Conservation (phyloP, 2,797 vertebrate species). For the Hirundo rustica region DNA sequence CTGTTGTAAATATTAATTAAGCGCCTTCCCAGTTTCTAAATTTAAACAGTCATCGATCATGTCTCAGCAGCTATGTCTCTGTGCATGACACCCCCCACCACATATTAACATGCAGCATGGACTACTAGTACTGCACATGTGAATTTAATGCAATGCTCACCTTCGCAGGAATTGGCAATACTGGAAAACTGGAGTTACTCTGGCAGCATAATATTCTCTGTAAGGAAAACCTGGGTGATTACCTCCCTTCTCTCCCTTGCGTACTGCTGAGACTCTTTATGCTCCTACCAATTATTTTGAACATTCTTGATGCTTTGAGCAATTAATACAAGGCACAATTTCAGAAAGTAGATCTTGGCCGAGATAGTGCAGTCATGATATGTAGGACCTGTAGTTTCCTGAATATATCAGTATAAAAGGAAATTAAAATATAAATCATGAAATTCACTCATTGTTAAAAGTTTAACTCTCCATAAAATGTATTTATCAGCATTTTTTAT, state of each 20-base stretch:
- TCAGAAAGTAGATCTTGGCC: not conserved
- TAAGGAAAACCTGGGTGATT: not conserved
- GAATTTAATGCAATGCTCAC: not conserved
- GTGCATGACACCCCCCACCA: not conserved
- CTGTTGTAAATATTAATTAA: slow-evolving; percentile 66
- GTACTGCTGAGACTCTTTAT: not conserved
- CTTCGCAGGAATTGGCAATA: not conserved
- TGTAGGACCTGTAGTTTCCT: not conserved
- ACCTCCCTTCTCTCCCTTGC: not conserved
- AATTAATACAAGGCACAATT: not conserved
- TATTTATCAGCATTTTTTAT: slow-evolving; percentile 6
- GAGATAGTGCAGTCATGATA: not conserved
- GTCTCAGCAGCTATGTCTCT: not conserved
- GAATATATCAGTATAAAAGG: not conserved
- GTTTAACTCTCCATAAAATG: not conserved
- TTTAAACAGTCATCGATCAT: slow-evolving; percentile 34
- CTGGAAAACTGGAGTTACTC: not conserved
- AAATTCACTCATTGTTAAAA: not conserved
- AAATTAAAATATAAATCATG: not conserved
- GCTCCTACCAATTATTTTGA: not conserved
- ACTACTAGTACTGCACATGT: not conserved
- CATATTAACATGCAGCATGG: not conserved
- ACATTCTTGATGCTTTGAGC: not conserved
- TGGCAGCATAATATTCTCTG: not conserved
- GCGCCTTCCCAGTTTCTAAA: slow-evolving; percentile 10